Evolutionary conservation across 2,797 vertebrate genomes (phyloP).

Genomic region (Scarus forsteni): DNA sequence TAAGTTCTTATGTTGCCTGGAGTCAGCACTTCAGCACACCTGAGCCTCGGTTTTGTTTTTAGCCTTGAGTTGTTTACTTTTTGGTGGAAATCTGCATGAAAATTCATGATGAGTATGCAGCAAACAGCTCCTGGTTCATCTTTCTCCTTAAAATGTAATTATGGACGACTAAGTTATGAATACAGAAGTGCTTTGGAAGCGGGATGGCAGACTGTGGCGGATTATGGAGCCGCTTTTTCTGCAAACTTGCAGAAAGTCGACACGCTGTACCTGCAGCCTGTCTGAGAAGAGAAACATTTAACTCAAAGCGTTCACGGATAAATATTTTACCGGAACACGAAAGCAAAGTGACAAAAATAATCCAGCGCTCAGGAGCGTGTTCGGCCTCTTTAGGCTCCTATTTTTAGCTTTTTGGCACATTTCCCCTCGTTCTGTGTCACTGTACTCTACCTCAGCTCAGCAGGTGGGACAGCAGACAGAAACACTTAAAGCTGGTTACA

Average conservation of each 20-base stretch:
- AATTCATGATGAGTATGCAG: not conserved
- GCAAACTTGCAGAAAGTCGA: too few species aligned
- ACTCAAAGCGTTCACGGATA: not conserved
- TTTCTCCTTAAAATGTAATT: not conserved
- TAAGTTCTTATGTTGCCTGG: not conserved
- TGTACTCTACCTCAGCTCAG: not conserved
- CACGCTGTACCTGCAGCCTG: not conserved
- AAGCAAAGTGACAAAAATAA: not conserved
- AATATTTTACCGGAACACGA: not conserved
- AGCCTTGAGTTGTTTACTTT: not conserved
- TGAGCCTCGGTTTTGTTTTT: not conserved
- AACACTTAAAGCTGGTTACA: not conserved
- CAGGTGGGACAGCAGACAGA: not conserved
- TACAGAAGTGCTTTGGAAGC: not conserved
- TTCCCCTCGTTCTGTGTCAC: not conserved
- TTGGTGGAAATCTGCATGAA: not conserved
- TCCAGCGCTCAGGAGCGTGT: not conserved
- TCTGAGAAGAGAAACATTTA: not conserved
- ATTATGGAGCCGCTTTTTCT: too few species aligned
- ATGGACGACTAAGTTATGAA: not conserved
- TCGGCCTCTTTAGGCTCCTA: not conserved
- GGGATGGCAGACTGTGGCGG: too few species aligned
- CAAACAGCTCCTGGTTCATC: not conserved
- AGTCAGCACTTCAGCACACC: not conserved
- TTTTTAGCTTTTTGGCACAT: constrained; percentile 2